Conservation (phyloP, 1,140 invertebrate species). For the Trichomalopsis sarcophagae region DNA sequence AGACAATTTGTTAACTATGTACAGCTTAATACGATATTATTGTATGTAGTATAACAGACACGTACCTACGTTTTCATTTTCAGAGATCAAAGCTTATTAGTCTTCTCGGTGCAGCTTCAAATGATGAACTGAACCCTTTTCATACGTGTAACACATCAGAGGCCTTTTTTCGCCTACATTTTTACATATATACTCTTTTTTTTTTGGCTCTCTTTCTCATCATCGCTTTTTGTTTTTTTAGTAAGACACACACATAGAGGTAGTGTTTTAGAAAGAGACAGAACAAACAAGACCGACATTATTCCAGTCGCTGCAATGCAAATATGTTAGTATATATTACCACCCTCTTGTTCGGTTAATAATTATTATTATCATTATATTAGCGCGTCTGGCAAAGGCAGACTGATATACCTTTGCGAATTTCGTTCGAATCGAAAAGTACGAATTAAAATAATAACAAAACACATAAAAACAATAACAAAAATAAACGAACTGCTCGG, state of each 20-base stretch:
- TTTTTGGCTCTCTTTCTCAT: not conserved
- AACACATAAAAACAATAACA: slow-evolving; percentile 1
- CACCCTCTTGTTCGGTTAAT: not conserved
- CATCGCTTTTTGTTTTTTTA: slow-evolving; percentile 29
- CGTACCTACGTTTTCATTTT: slow-evolving; percentile 70
- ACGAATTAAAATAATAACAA: not conserved
- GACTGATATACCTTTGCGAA: not conserved
- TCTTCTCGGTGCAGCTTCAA: slow-evolving; percentile 74
- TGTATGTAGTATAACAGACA: slow-evolving; percentile 67
- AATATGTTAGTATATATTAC: not conserved
- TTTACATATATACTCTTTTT: not conserved
- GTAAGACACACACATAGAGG: slow-evolving; percentile 45
- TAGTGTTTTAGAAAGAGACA: not conserved
- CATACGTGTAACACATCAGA: slow-evolving; percentile 63
- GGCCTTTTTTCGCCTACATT: not conserved
- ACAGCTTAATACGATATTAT: slow-evolving; percentile 47
- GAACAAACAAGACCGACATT: slow-evolving; percentile 6
- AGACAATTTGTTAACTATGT: slow-evolving; percentile 40
- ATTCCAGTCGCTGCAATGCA: not conserved
- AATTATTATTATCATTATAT: not conserved
- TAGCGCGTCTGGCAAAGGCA: not conserved
- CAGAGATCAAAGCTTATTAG: slow-evolving; percentile 61
- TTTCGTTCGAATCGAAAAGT: too few relatives aligned
- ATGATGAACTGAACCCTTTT: slow-evolving; percentile 74
- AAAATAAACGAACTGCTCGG: not conserved